These are phyloP conservation scores for Hermatobates lingyangjiaoensis DNA, from an alignment of 1,140 invertebrate genomes.

Conservation along the genomic window DNA sequence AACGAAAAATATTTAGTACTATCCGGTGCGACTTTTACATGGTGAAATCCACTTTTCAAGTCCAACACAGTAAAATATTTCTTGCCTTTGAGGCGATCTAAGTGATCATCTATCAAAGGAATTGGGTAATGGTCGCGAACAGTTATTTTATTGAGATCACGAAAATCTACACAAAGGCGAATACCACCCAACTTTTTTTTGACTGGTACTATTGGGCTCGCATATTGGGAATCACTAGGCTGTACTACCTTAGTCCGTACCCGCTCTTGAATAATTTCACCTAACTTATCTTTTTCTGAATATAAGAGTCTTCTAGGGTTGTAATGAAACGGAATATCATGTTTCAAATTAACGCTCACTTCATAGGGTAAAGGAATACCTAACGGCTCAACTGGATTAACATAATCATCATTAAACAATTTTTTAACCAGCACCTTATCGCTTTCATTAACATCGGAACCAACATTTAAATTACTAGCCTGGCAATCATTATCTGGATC, in stretches of 20 bases:
- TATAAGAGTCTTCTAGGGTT: not conserved
- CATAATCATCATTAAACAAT: not conserved
- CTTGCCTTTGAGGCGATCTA: not conserved
- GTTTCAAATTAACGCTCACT: not conserved
- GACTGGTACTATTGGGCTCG: slow-evolving; percentile 10
- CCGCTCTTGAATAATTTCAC: not conserved
- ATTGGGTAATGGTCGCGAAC: slow-evolving; percentile 23
- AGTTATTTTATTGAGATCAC: slow-evolving; percentile 23
- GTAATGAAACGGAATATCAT: not conserved
- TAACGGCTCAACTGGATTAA: too few relatives aligned
- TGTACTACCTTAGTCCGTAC: slow-evolving; percentile 1
- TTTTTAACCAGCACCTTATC: not conserved
- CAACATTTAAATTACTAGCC: not conserved
- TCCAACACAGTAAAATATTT: not conserved
- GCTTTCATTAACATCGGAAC: not conserved
- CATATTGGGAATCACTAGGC: slow-evolving; percentile 6
- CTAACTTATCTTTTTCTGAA: not conserved
- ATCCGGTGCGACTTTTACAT: slow-evolving; percentile 2
- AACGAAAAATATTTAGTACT: not conserved
- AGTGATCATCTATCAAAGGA: slow-evolving; percentile 15
- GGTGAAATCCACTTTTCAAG: slow-evolving; percentile 4
- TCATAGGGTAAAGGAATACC: slow-evolving; percentile 1
- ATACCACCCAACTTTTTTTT: slow-evolving; percentile 9
- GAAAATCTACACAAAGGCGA: slow-evolving; percentile 18
- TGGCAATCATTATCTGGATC: not conserved